Percentiles rank a stretch among this genome's conserved stretches.
Conservation (phyloP, 2,797 vertebrate species). For the Hyperoplus immaculatus region DNA sequence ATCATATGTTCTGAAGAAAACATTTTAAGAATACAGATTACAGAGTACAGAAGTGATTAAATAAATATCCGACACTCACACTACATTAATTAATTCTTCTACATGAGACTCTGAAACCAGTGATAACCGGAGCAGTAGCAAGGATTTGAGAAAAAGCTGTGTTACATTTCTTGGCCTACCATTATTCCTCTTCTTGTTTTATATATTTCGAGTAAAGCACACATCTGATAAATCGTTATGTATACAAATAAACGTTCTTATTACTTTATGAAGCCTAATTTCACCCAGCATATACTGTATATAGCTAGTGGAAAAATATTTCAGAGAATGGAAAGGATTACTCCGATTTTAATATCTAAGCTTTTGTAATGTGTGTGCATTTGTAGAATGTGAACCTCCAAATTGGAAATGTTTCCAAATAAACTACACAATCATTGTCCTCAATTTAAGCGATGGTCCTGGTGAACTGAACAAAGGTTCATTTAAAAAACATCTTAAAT, state of each 20-base stretch:
- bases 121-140: neutral
- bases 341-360: neutral
- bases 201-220: neutral
- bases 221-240: neutral
- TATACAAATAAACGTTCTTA: neutral
- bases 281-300: neutral
- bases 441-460: neutral
- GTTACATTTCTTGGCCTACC: neutral
- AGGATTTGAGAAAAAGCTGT: neutral
- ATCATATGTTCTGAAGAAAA: constrained; percentile 1
- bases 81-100: neutral
- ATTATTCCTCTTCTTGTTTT: neutral
- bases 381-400: neutral
- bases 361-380: neutral
- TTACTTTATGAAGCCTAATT: neutral
- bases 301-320: neutral
- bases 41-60: neutral
- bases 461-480: neutral
- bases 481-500: neutral
- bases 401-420: neutral
- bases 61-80: neutral
- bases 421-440: neutral
- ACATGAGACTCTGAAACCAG: neutral
- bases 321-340: too few species aligned
- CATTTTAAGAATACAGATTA: neutral